Evolutionary conservation across 2,797 vertebrate genomes (phyloP), one percentile per base, ranked within the genome.

Genomic region (Notamacropus eugenii): DNA sequence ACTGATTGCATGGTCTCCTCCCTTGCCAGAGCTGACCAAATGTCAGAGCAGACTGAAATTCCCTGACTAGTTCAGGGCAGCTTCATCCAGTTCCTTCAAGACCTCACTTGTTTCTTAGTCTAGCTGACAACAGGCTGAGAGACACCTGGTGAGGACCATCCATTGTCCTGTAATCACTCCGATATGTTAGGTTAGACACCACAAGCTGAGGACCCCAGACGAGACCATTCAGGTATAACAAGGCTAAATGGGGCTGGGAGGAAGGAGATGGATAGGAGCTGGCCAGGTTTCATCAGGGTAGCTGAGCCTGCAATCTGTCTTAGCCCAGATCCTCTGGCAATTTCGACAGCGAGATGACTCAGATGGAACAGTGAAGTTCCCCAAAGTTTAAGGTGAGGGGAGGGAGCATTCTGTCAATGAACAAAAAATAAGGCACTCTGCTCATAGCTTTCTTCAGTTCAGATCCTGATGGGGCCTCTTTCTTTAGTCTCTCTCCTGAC

Each of bases 261-360:
- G 91, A 97, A 93, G 90, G 91, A 97, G 74, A 96, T 3, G 82
- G 93, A 93, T 95, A 95, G 82, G 31, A 91, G 93, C 55, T 40
- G 9, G 1, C 0, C 1, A 91, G 55, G 40, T 95, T 56, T 95
- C 93, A 94, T 90, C 94, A 91, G 92, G 93, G 91, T 82, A 93
- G 93, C 62, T 16, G 87, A 82, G 50, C 93, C 94, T 90, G 96
- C 67, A 91, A 62, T 96, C 90, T 96, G 0, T 95, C 57, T 96
- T 95, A 90, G 46, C 67, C 52, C 56, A 0, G 34, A 95, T 57
- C 22, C 6, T 31, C 62, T 93, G 90, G 95, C 87, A 92, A 92
- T 92, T 57, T 92, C 52, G 58, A 29, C 5, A 55, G 50, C 14
- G 22, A 97, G 74, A 91, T 34, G 90, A 74, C 92, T 91, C n/a